Evolutionary conservation across 2,888 invertebrate species (phyloP).

Genomic region (Tanypteryx hageni): DNA sequence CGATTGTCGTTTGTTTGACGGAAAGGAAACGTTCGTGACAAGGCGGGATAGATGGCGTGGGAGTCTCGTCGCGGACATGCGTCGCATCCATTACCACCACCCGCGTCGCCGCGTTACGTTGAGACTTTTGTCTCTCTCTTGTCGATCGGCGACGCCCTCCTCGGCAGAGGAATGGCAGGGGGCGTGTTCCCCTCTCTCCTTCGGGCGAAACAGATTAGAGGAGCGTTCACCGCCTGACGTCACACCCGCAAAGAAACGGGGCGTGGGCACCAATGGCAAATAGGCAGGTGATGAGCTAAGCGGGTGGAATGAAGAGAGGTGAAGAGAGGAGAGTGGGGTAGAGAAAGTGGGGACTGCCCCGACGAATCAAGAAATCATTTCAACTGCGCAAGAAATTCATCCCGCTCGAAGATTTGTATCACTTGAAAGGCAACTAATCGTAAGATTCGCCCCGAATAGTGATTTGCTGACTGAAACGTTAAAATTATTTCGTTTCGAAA

Average conservation of each 20-base stretch:
- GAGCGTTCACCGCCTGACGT: conserved; percentile 28
- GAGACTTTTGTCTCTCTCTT: neutral
- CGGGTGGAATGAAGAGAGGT: neutral
- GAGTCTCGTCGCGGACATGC: neutral
- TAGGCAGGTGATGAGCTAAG: conserved; percentile 55
- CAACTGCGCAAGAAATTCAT: neutral
- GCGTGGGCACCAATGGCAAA: conserved; percentile 24
- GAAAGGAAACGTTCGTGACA: conserved; percentile 19
- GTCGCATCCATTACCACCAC: neutral
- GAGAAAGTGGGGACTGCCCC: neutral
- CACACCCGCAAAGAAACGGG: neutral
- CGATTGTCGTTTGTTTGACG: neutral
- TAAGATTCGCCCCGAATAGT: too few relatives aligned
- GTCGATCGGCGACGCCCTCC: conserved; percentile 3
- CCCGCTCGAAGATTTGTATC: neutral
- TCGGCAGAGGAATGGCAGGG: neutral
- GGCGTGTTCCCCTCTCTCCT: neutral
- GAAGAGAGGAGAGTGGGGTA: too few relatives aligned
- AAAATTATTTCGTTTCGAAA: too few relatives aligned
- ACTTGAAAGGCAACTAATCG: neutral
- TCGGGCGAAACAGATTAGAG: neutral
- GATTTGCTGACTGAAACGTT: too few relatives aligned
- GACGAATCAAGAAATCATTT: neutral
- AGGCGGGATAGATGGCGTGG: conserved; percentile 2
- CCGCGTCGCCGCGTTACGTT: conserved; percentile 15